Conservation (phyloP, 2,888 invertebrate species). For the Ormyrus nitidulus region DNA sequence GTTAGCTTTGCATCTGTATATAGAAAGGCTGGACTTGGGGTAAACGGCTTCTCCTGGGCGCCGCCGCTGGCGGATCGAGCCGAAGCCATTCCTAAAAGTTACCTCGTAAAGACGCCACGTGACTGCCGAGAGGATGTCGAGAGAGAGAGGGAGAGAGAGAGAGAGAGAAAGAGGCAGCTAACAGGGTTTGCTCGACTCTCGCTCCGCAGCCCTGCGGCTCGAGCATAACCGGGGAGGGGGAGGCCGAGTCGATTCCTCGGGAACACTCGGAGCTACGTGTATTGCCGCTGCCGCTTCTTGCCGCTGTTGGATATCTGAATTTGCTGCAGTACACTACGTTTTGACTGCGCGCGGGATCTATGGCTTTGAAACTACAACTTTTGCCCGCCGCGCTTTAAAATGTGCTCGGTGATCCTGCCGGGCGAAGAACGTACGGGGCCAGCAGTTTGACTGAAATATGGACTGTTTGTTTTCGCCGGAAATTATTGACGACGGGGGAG, state of each 20-base stretch:
- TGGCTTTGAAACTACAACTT: no score
- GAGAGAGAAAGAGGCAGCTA: conserved; percentile 27
- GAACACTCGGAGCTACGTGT: not conserved
- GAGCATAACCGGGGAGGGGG: not conserved
- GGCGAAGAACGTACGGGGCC: not conserved
- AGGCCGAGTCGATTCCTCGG: not conserved
- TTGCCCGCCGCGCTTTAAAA: no score
- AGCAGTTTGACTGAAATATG: not conserved
- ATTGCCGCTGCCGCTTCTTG: no score
- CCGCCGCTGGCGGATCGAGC: conserved; percentile 8
- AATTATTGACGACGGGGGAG: no score
- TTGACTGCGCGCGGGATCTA: no score
- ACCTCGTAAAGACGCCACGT: conserved; percentile 65
- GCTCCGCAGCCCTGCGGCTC: not conserved
- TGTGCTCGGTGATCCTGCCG: no score
- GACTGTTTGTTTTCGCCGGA: no score
- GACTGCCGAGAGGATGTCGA: conserved; percentile 57
- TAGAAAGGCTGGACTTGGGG: not conserved
- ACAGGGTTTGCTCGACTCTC: conserved; percentile 54
- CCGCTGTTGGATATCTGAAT: not conserved
- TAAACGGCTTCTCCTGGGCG: conserved; percentile 54
- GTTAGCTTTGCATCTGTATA: not conserved
- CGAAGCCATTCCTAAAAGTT: conserved; percentile 62
- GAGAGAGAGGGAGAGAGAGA: not conserved
- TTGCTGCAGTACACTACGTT: no score